Conservation (phyloP, 2,888 invertebrate species). For the Lasioglossum figueresi region DNA sequence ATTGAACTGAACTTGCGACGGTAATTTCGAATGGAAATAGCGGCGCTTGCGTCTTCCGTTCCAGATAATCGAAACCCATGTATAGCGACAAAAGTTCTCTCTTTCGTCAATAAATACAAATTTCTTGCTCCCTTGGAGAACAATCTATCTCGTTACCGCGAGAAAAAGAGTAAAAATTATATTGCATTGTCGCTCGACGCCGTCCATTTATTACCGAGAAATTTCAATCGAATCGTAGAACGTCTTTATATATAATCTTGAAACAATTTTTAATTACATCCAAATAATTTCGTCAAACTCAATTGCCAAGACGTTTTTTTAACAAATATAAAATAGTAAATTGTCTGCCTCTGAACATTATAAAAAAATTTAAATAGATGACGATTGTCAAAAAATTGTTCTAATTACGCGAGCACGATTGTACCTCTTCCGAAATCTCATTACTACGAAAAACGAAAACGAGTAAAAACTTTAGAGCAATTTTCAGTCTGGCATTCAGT, state of each 20-base stretch:
- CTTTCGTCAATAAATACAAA: neutral
- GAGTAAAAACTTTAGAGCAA: neutral
- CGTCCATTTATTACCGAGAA: neutral
- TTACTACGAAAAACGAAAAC: neutral
- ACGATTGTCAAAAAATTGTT: neutral
- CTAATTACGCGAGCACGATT: neutral
- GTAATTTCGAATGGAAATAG: constrained; percentile 56
- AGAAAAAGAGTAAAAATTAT: neutral
- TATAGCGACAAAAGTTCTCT: neutral
- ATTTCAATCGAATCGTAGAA: neutral
- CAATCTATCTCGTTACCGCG: neutral
- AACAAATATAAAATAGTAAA: too few species aligned
- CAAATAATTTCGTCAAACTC: neutral
- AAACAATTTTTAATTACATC: too few species aligned
- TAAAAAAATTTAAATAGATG: neutral
- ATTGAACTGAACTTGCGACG: constrained; percentile 35
- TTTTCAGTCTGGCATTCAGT: neutral
- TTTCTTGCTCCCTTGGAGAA: neutral
- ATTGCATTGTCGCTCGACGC: neutral
- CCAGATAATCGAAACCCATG: neutral
- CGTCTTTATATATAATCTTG: neutral
- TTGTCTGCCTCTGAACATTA: neutral
- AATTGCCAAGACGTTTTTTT: neutral
- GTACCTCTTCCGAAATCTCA: neutral
- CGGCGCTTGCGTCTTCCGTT: constrained; percentile 29